Evolutionary conservation across 92 coral and sea anemone genomes (phyloP).

Genomic region (Porites rus): DNA sequence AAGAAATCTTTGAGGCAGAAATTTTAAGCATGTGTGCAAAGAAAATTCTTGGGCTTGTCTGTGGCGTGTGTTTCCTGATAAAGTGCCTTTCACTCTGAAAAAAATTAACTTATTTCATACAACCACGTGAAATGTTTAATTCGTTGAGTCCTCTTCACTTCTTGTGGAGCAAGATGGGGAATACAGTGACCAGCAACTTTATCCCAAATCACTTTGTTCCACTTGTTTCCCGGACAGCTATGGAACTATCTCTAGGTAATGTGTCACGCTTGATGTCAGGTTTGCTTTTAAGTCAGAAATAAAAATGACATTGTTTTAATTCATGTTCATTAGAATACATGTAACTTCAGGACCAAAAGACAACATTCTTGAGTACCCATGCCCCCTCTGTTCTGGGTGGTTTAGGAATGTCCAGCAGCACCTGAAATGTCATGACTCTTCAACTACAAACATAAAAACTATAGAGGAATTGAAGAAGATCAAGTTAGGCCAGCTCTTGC

Average conservation of each 20-base stretch:
- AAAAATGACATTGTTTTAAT: too few relatives aligned
- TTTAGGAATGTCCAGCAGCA: not conserved
- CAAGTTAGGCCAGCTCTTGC: not conserved
- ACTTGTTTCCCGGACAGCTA: not conserved
- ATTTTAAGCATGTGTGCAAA: not conserved
- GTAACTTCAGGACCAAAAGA: not conserved
- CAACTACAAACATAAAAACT: not conserved
- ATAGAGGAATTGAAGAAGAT: not conserved
- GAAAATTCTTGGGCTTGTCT: not conserved
- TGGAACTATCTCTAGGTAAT: not conserved
- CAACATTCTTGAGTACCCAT: not conserved
- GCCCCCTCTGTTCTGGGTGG: not conserved
- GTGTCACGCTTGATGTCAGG: too few relatives aligned
- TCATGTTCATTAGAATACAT: too few relatives aligned
- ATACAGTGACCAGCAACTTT: not conserved
- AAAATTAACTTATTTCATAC: too few relatives aligned
- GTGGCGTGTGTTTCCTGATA: too few relatives aligned
- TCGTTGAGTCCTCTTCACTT: not conserved
- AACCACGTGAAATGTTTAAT: too few relatives aligned
- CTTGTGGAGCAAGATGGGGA: not conserved
- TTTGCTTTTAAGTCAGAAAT: too few relatives aligned
- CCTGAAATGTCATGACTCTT: not conserved
- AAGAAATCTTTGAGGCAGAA: not conserved
- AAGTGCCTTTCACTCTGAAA: too few relatives aligned
- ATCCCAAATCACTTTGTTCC: slow-evolving; percentile 8